Percentiles rank a stretch among this genome's conserved stretches.
Conservation (phyloP, 2,888 invertebrate genomes). For the Allacma fusca region DNA sequence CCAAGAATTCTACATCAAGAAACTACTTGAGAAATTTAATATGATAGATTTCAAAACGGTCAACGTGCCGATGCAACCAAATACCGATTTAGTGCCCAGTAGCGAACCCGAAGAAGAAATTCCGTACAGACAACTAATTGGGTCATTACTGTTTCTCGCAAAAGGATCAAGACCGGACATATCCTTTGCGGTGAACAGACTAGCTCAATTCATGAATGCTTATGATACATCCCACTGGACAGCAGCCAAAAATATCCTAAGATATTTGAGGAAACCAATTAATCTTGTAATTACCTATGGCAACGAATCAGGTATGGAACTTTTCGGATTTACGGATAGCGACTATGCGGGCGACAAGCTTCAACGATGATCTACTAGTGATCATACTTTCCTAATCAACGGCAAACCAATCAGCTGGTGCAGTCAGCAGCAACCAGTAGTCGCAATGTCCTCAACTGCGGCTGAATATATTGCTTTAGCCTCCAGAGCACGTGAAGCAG, state of each 20-base stretch:
- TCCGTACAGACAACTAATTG: slow-evolving; percentile 52
- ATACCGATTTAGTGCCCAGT: slow-evolving; percentile 11
- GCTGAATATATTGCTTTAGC: slow-evolving; percentile 52
- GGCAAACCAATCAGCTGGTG: slow-evolving; percentile 22
- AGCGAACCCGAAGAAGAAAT: neutral
- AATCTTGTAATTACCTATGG: slow-evolving; percentile 53
- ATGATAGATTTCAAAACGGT: slow-evolving; percentile 61
- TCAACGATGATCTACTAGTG: slow-evolving; percentile 60
- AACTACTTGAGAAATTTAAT: slow-evolving; percentile 59
- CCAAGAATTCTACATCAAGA: too few relatives aligned
- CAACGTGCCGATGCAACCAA: slow-evolving; percentile 59
- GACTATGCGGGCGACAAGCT: slow-evolving; percentile 60
- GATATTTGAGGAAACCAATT: slow-evolving; percentile 61
- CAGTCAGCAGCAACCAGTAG: slow-evolving; percentile 28
- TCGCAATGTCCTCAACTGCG: slow-evolving; percentile 36
- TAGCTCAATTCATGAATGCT: slow-evolving; percentile 54
- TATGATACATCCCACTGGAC: slow-evolving; percentile 58
- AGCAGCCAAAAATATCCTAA: slow-evolving; percentile 62
- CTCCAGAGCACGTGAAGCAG: slow-evolving; percentile 21
- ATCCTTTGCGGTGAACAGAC: slow-evolving; percentile 48
- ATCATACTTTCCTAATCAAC: slow-evolving; percentile 47
- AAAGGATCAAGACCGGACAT: slow-evolving; percentile 56
- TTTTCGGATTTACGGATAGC: slow-evolving; percentile 62
- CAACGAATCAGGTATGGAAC: neutral
- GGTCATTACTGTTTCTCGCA: slow-evolving; percentile 55